Conservation (phyloP, 2,113 vertebrate species). For the Malurus alboscapulatus region DNA sequence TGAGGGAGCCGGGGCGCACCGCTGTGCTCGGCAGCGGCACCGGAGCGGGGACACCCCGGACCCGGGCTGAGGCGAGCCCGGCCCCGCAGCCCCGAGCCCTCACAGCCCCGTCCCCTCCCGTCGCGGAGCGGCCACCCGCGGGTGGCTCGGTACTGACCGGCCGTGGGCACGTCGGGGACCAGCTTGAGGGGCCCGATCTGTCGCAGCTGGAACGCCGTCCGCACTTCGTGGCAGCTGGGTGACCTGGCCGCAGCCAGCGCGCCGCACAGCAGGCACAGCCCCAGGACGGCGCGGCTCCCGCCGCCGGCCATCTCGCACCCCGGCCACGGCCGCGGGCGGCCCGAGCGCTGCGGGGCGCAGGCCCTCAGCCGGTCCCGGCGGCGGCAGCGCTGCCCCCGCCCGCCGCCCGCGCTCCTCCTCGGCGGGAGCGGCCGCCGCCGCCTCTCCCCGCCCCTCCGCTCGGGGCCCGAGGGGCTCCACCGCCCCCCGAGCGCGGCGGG, state of each 20-base stretch:
- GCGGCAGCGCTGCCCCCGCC: no score
- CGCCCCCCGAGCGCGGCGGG: no score
- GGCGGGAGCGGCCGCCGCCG: no score
- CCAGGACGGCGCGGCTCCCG: slow-evolving; percentile 22
- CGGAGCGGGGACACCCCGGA: neutral
- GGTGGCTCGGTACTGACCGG: slow-evolving; percentile 75
- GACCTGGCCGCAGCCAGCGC: slow-evolving; percentile 58
- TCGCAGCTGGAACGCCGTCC: slow-evolving; percentile 86
- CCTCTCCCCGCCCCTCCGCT: no score
- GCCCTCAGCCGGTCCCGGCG: no score
- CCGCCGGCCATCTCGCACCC: slow-evolving; percentile 2
- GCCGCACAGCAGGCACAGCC: slow-evolving; percentile 59
- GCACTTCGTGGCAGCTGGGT: slow-evolving; percentile 90
- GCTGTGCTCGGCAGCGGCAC: neutral
- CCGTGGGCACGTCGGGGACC: slow-evolving; percentile 86
- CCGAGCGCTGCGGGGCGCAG: no score
- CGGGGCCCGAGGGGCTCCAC: no score
- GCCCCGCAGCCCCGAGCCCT: neutral
- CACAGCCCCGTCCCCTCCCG: neutral
- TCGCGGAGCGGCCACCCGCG: neutral
- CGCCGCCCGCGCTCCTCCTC: no score
- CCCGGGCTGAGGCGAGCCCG: neutral
- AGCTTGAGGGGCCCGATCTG: slow-evolving; percentile 84
- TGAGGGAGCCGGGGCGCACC: neutral
- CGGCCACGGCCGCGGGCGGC: neutral